Base-by-base conservation (phyloP, 2,888 invertebrate species). In the Hirtodrosophila duncani region DNA sequence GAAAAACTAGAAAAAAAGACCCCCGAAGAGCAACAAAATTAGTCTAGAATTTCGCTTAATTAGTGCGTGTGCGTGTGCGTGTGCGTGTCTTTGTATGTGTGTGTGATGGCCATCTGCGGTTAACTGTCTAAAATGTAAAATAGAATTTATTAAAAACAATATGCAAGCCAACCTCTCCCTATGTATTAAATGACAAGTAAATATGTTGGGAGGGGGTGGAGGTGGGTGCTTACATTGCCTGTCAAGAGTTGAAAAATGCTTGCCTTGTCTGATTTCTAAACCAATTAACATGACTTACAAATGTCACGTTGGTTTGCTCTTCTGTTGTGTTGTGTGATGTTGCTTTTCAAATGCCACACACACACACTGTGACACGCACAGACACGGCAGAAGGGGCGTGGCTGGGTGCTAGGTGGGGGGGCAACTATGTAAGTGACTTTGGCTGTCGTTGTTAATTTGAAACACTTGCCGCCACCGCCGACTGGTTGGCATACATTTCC, bases 271-370 rank as follows among this genome's bases (percentile, higher is more conserved):
- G 56, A 59, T 66, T 66, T 57, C 57, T 45, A 53, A 57, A 62
- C 58, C 74, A 75, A 80, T 72, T 77, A 67, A 67, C 62, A 59
- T 37, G 75, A 56, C 67, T 69, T 63, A 57, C 59, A 60, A 66
- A 42, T 61, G 64, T 60, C 67, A 70, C 49, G 52, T 61, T 63
- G 55, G 20, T 33, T 44, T 53, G n/a, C n/a, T n/a, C n/a, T n/a
- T n/a, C n/a, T n/a, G n/a, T n/a, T n/a, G n/a, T n/a, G n/a, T n/a
- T n/a, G n/a, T n/a, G n/a, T n/a, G n/a, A n/a, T n/a, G n/a, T 53
- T 44, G 20, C 4, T 42, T 41, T 23, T 16, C 11, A 52, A 63
- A 56, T 68, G 50, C 26, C 69, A 68, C 46, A 43, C 37, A 26
- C 33, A 34, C 24, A 44, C 11, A 11, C 14, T 21, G 17, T 13